Percentiles rank a stretch among this genome's conserved stretches.
Conservation (phyloP, 2,888 invertebrate genomes). For the Caenorhabditis macrosperma region DNA sequence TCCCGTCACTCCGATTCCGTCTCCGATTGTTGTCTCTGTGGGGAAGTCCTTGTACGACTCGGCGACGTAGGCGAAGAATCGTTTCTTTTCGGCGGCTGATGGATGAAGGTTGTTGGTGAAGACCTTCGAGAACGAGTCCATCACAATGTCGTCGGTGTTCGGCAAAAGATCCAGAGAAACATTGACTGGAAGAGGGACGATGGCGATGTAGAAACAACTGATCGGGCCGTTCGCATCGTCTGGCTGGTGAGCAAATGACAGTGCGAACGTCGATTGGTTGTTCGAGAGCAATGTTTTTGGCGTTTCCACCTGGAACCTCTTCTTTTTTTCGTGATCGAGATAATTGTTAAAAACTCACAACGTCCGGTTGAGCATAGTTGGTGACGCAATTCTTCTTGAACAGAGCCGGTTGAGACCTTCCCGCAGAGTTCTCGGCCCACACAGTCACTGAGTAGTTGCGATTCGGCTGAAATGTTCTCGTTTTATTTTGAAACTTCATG, state of each 20-base stretch:
- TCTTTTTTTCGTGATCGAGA: background rate
- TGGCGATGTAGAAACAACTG: constrained; percentile 79
- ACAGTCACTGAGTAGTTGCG: constrained; percentile 78
- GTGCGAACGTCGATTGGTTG: constrained; percentile 74
- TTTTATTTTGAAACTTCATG: too few species aligned
- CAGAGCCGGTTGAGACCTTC: constrained; percentile 65
- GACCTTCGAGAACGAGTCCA: constrained; percentile 73
- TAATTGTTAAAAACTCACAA: constrained; percentile 24
- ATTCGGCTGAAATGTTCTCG: constrained; percentile 79
- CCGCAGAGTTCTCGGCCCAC: constrained; percentile 79
- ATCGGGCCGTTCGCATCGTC: constrained; percentile 79
- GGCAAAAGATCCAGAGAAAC: constrained; percentile 73
- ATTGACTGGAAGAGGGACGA: constrained; percentile 77
- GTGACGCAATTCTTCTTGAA: constrained; percentile 75
- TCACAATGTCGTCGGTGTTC: constrained; percentile 70
- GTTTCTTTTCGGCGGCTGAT: constrained; percentile 63
- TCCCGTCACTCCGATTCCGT: constrained; percentile 64
- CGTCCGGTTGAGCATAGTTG: constrained; percentile 76
- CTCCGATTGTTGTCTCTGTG: constrained; percentile 76
- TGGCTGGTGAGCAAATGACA: constrained; percentile 70
- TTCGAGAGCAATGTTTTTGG: constrained; percentile 63
- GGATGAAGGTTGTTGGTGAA: constrained; percentile 75
- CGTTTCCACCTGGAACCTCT: constrained; percentile 64
- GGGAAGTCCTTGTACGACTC: constrained; percentile 77
- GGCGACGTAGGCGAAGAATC: constrained; percentile 79